Conservation (phyloP, 1,140 invertebrate genomes). For the Leptonema lineaticorne region DNA sequence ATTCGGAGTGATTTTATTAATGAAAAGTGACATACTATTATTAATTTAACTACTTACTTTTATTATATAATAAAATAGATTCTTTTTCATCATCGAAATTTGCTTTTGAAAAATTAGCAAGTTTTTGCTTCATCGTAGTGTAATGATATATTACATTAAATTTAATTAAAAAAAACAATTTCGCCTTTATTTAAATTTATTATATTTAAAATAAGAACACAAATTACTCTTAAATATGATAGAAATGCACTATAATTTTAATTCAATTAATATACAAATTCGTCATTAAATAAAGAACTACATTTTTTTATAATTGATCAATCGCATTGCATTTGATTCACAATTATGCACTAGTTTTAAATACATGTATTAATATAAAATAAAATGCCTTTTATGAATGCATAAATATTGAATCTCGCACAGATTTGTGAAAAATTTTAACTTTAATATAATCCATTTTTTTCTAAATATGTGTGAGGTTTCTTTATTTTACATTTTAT, state of each 20-base stretch:
- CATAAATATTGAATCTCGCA: not conserved
- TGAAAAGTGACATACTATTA: no score
- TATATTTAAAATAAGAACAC: not conserved
- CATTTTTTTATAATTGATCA: not conserved
- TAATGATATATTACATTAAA: constrained; percentile 3
- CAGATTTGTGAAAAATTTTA: not conserved
- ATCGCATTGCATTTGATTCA: not conserved
- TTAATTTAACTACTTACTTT: no score
- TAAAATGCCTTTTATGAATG: not conserved
- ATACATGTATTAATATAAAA: not conserved
- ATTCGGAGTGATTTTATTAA: no score
- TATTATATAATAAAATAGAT: constrained; percentile 11
- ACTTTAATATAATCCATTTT: not conserved
- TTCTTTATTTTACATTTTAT: not conserved
- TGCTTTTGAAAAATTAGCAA: not conserved
- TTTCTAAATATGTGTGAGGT: no score
- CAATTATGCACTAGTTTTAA: not conserved
- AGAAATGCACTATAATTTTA: not conserved
- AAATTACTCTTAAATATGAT: constrained; percentile 6
- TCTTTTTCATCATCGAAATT: constrained; percentile 2
- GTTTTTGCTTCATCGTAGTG: not conserved
- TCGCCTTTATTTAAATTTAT: not conserved
- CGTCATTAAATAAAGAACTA: not conserved
- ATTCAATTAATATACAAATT: not conserved
- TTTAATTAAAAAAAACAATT: not conserved